These are phyloP conservation scores for Phalacrocorax pelagicus DNA, from an alignment of 2,113 vertebrate species.

Conservation along the genomic window DNA sequence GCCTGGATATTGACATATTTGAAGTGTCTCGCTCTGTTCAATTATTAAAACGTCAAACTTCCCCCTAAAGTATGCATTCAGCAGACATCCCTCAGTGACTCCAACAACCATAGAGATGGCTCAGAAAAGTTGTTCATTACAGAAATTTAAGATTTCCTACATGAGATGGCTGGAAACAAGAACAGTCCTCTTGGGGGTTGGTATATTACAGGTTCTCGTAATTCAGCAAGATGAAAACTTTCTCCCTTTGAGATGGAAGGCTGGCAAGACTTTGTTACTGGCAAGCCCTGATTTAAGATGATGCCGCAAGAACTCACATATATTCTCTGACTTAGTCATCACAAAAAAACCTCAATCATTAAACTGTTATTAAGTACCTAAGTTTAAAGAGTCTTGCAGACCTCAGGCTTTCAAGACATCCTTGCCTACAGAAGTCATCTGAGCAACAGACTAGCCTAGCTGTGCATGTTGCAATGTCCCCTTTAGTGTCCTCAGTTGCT, in stretches of 20 bases:
- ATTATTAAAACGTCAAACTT: neutral
- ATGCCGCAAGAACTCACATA: neutral
- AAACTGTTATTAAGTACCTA: neutral
- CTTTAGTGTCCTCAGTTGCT: neutral
- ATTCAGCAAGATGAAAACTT: neutral
- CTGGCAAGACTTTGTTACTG: neutral
- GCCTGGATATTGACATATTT: neutral
- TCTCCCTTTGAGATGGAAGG: neutral
- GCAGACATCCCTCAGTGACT: neutral
- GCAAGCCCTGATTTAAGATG: neutral
- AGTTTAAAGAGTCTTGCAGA: neutral
- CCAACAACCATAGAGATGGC: neutral
- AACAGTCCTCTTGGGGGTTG: neutral
- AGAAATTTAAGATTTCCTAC: neutral
- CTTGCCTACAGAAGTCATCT: neutral
- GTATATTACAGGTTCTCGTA: neutral
- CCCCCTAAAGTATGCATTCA: neutral
- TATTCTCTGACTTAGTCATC: neutral
- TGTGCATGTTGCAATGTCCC: neutral
- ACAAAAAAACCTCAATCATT: neutral
- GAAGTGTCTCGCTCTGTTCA: neutral
- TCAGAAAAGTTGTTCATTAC: neutral
- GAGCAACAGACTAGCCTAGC: neutral
- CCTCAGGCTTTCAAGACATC: neutral
- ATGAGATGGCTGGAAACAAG: neutral